Conservation (phyloP, 2,888 invertebrate species). For the Microctonus hyperodae region DNA sequence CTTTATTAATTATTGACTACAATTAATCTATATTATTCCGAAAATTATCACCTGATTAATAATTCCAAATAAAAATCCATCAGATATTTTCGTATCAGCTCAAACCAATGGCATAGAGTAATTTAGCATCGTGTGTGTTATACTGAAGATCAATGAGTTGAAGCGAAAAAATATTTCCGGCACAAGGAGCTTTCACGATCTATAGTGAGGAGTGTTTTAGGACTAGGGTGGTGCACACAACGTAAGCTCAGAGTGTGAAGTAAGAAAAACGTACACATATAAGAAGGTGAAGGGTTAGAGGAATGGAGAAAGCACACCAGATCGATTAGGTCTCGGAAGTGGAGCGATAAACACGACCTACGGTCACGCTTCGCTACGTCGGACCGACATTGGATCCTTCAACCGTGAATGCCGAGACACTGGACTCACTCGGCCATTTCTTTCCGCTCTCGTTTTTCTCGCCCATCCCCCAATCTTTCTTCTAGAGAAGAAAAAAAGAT, state of each 20-base stretch:
- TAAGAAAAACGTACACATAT: not conserved
- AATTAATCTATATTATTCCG: too few relatives aligned
- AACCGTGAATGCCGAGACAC: constrained; percentile 30
- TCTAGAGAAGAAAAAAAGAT: constrained; percentile 14
- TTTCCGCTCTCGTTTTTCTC: constrained; percentile 18
- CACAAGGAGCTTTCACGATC: constrained; percentile 4
- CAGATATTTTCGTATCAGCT: too few relatives aligned
- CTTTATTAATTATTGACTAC: too few relatives aligned
- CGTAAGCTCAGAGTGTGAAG: not conserved
- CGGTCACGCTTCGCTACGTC: constrained; percentile 47
- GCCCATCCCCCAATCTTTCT: constrained; percentile 15
- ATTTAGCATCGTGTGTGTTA: too few relatives aligned
- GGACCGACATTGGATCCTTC: constrained; percentile 29
- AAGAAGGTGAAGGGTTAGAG: not conserved
- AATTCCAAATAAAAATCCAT: too few relatives aligned
- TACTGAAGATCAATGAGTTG: not conserved
- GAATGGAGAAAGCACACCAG: constrained; percentile 39
- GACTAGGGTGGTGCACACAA: not conserved
- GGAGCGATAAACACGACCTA: constrained; percentile 46
- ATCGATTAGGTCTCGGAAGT: constrained; percentile 51
- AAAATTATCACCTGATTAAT: too few relatives aligned
- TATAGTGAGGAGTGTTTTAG: constrained; percentile 14
- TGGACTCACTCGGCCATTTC: constrained; percentile 27
- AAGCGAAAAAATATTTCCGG: constrained; percentile 23
- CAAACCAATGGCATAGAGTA: too few relatives aligned